A percentile compares a stretch with the other conserved stretches of the same genome.
phyloP scores from a whole-genome alignment of 2,113 vertebrate species.

The Eudyptes chrysolophus region DNA sequence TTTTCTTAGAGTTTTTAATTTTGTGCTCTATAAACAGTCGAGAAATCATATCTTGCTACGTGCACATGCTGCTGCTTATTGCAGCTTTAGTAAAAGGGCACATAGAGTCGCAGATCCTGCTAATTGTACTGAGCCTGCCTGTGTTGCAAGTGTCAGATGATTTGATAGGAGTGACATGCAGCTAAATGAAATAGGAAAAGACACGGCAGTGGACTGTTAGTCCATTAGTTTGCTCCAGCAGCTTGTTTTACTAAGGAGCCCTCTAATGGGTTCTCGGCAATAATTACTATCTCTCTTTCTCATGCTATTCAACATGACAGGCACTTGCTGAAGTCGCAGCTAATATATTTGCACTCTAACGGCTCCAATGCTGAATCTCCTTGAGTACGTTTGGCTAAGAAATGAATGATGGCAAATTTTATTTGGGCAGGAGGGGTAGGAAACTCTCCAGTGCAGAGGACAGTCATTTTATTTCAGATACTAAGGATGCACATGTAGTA shows the following conservation, averaged over 20 bases:
- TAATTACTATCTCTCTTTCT: slow-evolving; percentile 96
- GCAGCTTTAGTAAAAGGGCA: slow-evolving; percentile 61
- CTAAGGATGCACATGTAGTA: not conserved
- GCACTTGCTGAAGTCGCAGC: slow-evolving; percentile 81
- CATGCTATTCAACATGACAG: slow-evolving; percentile 88
- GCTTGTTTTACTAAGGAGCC: slow-evolving; percentile 90
- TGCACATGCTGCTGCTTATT: slow-evolving; percentile 36
- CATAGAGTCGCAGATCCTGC: slow-evolving; percentile 59
- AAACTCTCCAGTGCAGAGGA: not conserved
- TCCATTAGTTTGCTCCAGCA: slow-evolving; percentile 94
- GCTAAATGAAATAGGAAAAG: slow-evolving; percentile 85
- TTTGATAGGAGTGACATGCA: slow-evolving; percentile 82
- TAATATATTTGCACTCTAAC: slow-evolving; percentile 83
- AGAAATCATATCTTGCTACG: slow-evolving; percentile 43
- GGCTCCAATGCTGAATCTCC: slow-evolving; percentile 66
- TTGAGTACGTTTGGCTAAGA: slow-evolving; percentile 73
- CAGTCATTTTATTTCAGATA: slow-evolving; percentile 51
- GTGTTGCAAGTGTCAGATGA: slow-evolving; percentile 79
- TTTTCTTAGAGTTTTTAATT: slow-evolving; percentile 51
- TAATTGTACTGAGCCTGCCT: slow-evolving; percentile 81
- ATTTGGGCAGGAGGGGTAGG: slow-evolving; percentile 12
- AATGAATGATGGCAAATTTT: slow-evolving; percentile 69
- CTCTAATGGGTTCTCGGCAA: slow-evolving; percentile 95
- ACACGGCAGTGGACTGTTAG: slow-evolving; percentile 81
- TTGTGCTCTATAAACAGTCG: slow-evolving; percentile 40